Conservation (phyloP, 2,113 vertebrate genomes). For the Lagopus leucura region DNA sequence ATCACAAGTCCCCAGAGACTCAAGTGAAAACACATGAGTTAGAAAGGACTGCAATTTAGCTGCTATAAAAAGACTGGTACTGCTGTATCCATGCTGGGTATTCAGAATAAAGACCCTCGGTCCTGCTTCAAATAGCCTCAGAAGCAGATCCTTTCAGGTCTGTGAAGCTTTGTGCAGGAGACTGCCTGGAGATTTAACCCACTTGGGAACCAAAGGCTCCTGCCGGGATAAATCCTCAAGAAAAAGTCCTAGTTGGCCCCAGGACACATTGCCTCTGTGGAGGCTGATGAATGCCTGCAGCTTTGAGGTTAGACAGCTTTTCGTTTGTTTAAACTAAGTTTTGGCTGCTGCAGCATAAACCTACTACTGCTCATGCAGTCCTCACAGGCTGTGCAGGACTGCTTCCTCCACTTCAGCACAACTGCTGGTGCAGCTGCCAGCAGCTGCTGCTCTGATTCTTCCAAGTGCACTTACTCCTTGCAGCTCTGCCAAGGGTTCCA, state of each 20-base stretch:
- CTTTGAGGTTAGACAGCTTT: slow-evolving; percentile 52
- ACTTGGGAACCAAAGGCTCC: slow-evolving; percentile 3
- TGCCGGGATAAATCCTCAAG: slow-evolving; percentile 36
- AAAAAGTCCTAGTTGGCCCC: slow-evolving; percentile 34
- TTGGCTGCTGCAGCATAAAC: slow-evolving; percentile 64
- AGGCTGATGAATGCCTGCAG: slow-evolving; percentile 54
- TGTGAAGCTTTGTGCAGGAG: slow-evolving; percentile 32
- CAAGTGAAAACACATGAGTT: not conserved
- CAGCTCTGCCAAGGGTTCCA: not conserved
- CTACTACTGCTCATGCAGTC: slow-evolving; percentile 51
- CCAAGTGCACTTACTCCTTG: not conserved
- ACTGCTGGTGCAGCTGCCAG: not conserved
- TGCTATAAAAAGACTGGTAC: not conserved
- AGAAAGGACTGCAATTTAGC: not conserved
- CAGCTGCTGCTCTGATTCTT: not conserved
- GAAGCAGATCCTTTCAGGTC: not conserved
- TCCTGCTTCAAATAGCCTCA: slow-evolving; percentile 11
- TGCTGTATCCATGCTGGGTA: not conserved
- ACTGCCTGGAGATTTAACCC: slow-evolving; percentile 35
- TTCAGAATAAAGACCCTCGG: not conserved
- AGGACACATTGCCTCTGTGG: slow-evolving; percentile 21
- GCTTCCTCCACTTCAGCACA: slow-evolving; percentile 5
- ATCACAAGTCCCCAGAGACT: not conserved
- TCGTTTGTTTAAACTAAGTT: slow-evolving; percentile 59
- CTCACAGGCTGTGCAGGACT: slow-evolving; percentile 16